phyloP scores from a whole-genome alignment of 2,113 vertebrate genomes.

The Sorex fumeus region DNA sequence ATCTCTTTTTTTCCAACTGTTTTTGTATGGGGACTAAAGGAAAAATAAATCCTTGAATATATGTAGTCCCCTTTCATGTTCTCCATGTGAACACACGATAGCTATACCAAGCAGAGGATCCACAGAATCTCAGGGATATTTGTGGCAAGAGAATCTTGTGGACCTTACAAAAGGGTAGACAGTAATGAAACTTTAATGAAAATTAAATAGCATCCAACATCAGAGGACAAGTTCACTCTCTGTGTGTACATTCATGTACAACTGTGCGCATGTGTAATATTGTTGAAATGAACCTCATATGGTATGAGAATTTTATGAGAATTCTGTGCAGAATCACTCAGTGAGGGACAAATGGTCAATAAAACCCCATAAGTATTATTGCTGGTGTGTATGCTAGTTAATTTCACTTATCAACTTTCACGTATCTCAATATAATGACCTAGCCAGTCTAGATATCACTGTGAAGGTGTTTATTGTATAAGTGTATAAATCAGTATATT shows the following conservation, averaged over 20 bases:
- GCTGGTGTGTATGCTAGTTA: neutral
- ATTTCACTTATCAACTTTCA: rapidly evolving
- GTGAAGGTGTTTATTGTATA: neutral
- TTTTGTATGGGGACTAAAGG: neutral
- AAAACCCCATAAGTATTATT: neutral
- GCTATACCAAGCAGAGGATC: neutral
- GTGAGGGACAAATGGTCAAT: neutral
- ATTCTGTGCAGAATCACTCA: neutral
- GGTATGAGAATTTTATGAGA: neutral
- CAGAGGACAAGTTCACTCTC: neutral
- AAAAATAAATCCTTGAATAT: neutral
- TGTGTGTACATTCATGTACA: neutral
- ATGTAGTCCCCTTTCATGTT: neutral
- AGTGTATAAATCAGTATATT: neutral
- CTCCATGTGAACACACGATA: neutral
- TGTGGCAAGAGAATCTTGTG: no score
- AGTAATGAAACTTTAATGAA: neutral
- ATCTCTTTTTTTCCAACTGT: no score
- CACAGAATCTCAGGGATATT: no score
- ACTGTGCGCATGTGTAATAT: neutral
- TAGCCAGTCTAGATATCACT: neutral
- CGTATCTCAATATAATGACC: neutral
- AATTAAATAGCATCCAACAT: neutral
- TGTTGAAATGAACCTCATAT: neutral
- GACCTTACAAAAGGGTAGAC: neutral